Evolutionary conservation across 2,113 vertebrate species (phyloP).

Genomic region (Pogonocichla stellata): DNA sequence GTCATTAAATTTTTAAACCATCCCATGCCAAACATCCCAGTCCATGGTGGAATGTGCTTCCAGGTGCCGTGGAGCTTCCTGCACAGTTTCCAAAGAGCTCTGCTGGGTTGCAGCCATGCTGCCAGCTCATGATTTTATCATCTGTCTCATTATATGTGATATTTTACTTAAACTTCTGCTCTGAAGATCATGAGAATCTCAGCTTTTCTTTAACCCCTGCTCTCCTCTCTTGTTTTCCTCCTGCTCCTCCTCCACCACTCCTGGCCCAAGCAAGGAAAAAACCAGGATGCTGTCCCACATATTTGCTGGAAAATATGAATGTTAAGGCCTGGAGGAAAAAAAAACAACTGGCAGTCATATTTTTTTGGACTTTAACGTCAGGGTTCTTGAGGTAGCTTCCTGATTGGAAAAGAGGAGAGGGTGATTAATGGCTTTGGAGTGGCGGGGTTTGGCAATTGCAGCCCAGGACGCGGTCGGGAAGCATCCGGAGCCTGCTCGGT

Average conservation of each 20-base stretch:
- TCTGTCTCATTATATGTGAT: slow-evolving; percentile 18
- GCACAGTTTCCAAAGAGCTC: not conserved
- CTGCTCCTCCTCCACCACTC: not conserved
- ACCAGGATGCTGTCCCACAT: not conserved
- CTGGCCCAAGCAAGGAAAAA: not conserved
- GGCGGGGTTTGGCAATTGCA: not conserved
- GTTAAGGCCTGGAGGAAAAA: not conserved
- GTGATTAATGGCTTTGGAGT: slow-evolving; percentile 18
- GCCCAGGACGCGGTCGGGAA: not conserved
- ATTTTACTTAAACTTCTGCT: slow-evolving; percentile 21
- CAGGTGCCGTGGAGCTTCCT: not conserved
- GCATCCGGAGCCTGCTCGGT: not conserved
- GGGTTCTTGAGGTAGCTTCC: slow-evolving; percentile 31
- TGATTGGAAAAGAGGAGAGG: slow-evolving; percentile 37
- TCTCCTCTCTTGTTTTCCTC: not conserved
- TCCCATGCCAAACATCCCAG: not conserved
- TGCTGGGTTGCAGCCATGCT: not conserved
- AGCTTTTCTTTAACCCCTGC: not conserved
- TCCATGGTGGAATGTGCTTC: not conserved
- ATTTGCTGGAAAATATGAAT: slow-evolving; percentile 41
- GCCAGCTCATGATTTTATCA: slow-evolving; percentile 41
- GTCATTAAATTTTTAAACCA: not conserved
- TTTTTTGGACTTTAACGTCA: not conserved
- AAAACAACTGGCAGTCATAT: not conserved
- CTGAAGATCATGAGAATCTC: not conserved